These are phyloP conservation scores for Macquaria australasica DNA, from an alignment of 2,113 vertebrate species.

Conservation along the genomic window DNA sequence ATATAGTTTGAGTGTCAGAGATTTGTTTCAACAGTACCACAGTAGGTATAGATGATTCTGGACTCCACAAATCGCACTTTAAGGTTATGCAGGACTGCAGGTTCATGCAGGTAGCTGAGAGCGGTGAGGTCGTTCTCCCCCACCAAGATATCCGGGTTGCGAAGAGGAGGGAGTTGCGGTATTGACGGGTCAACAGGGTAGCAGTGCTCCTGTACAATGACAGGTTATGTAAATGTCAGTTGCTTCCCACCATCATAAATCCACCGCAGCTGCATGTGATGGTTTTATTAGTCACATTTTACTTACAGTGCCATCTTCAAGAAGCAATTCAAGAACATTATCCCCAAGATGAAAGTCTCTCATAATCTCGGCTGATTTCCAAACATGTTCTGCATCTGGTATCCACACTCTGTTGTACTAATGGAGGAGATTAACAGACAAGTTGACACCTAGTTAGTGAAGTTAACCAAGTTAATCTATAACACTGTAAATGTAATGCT, in stretches of 20 bases:
- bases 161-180: conserved; percentile 88
- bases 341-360: conserved; percentile 89
- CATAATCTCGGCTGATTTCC: conserved; percentile 94
- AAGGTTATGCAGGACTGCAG: conserved; percentile 96
- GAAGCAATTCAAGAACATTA: conserved; percentile 82
- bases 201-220: conserved; percentile 82
- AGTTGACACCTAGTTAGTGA: too few relatives aligned
- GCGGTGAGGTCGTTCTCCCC: conserved; percentile 99
- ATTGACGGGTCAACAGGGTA: conserved; percentile 84
- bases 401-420: conserved; percentile 99
- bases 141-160: conserved; percentile 97
- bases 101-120: conserved; percentile 98
- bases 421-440: not conserved
- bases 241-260: conserved; percentile 16
- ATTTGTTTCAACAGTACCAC: conserved; percentile 83
- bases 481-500: not conserved
- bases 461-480: too few relatives aligned
- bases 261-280: not conserved
- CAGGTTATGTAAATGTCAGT: conserved; percentile 28
- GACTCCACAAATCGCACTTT: conserved; percentile 95
- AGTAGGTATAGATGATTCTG: conserved; percentile 97
- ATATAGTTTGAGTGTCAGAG: not conserved
- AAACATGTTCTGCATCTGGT: conserved; percentile 92
- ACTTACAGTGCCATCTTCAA: conserved; percentile 95
- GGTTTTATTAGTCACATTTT: conserved; percentile 17